phyloP scores from a whole-genome alignment of 2,113 vertebrate species.

The Pedionomus torquatus region DNA sequence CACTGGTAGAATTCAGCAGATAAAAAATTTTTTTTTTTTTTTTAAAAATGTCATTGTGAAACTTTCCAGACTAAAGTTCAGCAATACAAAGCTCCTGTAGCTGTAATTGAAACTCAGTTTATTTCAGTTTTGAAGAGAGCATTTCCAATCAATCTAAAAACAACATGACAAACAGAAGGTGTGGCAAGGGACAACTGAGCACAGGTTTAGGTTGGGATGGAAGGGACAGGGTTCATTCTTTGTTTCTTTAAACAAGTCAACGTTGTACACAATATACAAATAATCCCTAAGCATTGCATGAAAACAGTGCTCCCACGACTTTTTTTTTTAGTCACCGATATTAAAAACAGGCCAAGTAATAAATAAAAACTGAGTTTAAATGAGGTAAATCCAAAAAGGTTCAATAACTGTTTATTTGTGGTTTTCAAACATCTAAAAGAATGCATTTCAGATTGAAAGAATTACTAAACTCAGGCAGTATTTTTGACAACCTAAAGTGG shows the following conservation, averaged over 20 bases:
- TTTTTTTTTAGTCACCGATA: conserved; percentile 74
- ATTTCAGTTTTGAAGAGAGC: conserved; percentile 73
- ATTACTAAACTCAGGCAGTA: conserved; percentile 85
- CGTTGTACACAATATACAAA: conserved; percentile 97
- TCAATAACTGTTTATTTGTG: conserved; percentile 83
- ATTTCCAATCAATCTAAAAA: conserved; percentile 89
- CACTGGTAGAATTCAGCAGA: conserved; percentile 97
- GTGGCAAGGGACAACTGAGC: conserved; percentile 75
- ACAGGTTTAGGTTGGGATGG: conserved; percentile 16
- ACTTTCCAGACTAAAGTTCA: conserved; percentile 84
- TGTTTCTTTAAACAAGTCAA: conserved; percentile 75
- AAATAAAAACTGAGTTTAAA: conserved; percentile 91
- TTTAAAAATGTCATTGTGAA: conserved; percentile 92
- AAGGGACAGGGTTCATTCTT: neutral
- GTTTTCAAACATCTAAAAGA: conserved; percentile 79
- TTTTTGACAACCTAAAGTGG: conserved; percentile 75
- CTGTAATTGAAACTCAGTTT: conserved; percentile 81
- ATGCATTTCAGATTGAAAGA: conserved; percentile 72
- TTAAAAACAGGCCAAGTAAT: conserved; percentile 90
- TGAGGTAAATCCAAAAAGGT: conserved; percentile 88
- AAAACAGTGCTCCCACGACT: conserved; percentile 80
- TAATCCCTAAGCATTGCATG: conserved; percentile 85
- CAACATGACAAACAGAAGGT: conserved; percentile 82
- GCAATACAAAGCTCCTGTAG: conserved; percentile 87
- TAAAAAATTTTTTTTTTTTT: conserved; percentile 87